Percentiles rank a stretch among this genome's conserved stretches.
phyloP scores from a whole-genome alignment of 1,140 invertebrate genomes.

The Aethina tumida region DNA sequence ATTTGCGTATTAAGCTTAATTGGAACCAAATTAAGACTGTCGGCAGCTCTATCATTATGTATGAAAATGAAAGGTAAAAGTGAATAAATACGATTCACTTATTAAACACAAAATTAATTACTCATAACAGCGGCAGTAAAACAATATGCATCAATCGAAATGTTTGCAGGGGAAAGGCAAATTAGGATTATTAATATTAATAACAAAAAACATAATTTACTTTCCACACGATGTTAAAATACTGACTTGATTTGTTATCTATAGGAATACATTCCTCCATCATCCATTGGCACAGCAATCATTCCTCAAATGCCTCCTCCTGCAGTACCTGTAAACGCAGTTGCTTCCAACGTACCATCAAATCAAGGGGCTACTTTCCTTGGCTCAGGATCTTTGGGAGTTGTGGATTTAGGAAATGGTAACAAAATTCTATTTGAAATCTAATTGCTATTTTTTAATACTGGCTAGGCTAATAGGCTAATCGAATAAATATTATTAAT shows the following conservation, averaged over 20 bases:
- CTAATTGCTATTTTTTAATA: too few relatives aligned
- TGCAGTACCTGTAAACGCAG: constrained; percentile 25
- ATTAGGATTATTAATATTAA: too few relatives aligned
- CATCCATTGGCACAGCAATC: constrained; percentile 18
- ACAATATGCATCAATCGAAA: too few relatives aligned
- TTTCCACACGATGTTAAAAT: background rate
- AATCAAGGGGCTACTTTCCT: constrained; percentile 23
- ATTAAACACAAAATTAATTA: background rate
- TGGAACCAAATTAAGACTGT: constrained; percentile 8
- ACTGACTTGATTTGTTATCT: too few relatives aligned
- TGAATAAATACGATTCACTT: background rate
- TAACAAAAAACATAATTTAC: constrained; percentile 3
- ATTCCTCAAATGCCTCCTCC: constrained; percentile 24
- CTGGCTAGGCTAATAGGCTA: too few relatives aligned
- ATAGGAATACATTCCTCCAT: constrained; percentile 14
- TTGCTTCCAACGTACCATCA: constrained; percentile 22
- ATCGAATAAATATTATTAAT: too few relatives aligned
- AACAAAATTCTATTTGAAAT: too few relatives aligned
- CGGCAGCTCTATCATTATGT: background rate
- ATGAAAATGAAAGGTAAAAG: background rate
- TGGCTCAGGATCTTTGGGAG: constrained; percentile 27
- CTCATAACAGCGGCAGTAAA: too few relatives aligned
- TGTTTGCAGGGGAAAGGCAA: too few relatives aligned
- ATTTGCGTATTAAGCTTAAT: too few relatives aligned
- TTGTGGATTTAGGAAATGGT: constrained; percentile 25